These are phyloP conservation scores for Momotus momota DNA, from an alignment of 2,797 vertebrate genomes.

Conservation along the genomic window DNA sequence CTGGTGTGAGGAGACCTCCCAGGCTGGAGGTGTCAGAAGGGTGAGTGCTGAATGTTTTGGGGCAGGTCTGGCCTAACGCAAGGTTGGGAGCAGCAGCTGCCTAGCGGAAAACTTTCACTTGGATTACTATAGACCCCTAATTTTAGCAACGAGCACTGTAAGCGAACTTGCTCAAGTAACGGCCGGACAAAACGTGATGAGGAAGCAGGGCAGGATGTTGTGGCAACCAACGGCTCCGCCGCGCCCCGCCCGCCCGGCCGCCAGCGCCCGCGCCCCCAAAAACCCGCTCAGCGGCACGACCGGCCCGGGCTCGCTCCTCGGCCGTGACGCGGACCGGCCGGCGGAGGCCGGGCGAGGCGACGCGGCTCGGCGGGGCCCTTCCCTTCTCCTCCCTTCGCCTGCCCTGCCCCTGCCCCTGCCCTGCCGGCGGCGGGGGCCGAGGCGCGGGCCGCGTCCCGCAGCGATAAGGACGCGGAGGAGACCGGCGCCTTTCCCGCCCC, in stretches of 20 bases:
- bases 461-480: not conserved
- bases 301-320: not conserved
- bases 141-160: not conserved
- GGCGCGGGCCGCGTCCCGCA: not conserved
- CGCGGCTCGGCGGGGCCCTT: no score
- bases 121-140: not conserved
- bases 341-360: not conserved
- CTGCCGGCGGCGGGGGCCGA: not conserved
- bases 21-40: not conserved
- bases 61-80: not conserved
- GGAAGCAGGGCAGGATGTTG: conserved; percentile 29
- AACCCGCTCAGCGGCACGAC: not conserved
- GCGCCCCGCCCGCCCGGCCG: not conserved
- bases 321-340: not conserved
- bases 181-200: not conserved
- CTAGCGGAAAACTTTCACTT: no score
- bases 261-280: not conserved
- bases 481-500: not conserved
- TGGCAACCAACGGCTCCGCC: not conserved
- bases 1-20: no score
- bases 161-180: not conserved
- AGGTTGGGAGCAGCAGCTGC: fast-evolving
- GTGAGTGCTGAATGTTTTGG: fast-evolving
- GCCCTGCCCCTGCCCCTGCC: not conserved
- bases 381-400: no score